phyloP scores from a whole-genome alignment of 2,797 vertebrate species.

The Melanotaenia pygmaea region DNA sequence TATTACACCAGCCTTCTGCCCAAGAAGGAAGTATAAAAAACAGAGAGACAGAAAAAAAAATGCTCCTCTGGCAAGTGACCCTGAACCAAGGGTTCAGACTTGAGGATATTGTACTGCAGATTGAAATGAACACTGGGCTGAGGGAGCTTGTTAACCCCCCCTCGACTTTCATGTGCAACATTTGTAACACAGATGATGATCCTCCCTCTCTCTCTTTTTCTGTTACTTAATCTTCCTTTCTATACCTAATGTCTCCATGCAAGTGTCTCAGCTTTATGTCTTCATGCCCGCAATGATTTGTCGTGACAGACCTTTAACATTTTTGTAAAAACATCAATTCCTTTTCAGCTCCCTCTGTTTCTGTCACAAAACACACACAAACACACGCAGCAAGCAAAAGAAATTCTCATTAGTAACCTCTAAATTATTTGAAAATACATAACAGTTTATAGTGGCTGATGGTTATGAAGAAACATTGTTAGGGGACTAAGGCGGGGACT shows the following conservation, averaged over 20 bases:
- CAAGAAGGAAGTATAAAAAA: constrained; percentile 75
- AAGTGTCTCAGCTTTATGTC: constrained; percentile 21
- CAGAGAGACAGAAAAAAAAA: constrained; percentile 55
- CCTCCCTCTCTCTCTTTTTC: constrained; percentile 47
- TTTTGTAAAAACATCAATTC: constrained; percentile 16
- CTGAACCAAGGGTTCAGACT: constrained; percentile 74
- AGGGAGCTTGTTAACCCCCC: constrained; percentile 62
- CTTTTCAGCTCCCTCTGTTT: background rate
- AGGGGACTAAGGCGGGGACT: constrained; percentile 45
- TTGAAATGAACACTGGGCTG: constrained; percentile 71
- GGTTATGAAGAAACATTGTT: constrained; percentile 50
- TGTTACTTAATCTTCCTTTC: constrained; percentile 21
- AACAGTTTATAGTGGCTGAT: constrained; percentile 51
- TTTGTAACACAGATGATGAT: constrained; percentile 70
- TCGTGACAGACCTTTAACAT: background rate
- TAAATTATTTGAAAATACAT: constrained; percentile 49
- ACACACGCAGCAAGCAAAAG: constrained; percentile 9
- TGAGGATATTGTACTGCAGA: constrained; percentile 70
- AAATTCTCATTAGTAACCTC: constrained; percentile 28
- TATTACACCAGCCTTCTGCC: constrained; percentile 80
- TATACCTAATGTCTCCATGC: constrained; percentile 12
- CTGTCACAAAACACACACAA: constrained; percentile 3
- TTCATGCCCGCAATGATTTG: constrained; percentile 5
- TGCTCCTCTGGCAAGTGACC: constrained; percentile 78
- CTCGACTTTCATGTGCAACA: constrained; percentile 61